Base-by-base conservation (phyloP, 2,797 vertebrate genomes). In the Alfaro cultratus region DNA sequence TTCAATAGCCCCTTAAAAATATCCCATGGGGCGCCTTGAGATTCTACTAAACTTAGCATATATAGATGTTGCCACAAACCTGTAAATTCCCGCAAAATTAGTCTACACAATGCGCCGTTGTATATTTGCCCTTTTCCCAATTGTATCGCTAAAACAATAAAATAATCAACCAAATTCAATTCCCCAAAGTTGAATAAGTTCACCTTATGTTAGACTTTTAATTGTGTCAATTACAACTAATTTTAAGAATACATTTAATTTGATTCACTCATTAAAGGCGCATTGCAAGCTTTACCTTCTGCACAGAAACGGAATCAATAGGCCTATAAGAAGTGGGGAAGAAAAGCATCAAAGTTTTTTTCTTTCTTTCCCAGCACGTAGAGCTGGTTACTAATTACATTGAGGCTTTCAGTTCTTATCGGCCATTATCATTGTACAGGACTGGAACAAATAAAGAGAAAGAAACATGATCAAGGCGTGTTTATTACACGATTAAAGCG, bases 331-430 rank as follows among this genome's bases (percentile, higher is more conserved):
- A 87, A 86, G 92, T 84, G 72, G 76, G 62, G 72, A 77, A 41
- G 51, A 2, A 26, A 34, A 62, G 29, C 90, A 93, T 95, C 92
- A 94, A 94, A 92, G 23, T 26, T 26, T 10, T 23, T 23, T 8
- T 93, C 90, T 92, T 91, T 83, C 88, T 23, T 12, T 23, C 1
- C 4, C 84, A 47, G 77, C 76, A 86, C 81, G 75, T 79, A 75
- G 78, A 53, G 60, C 81, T 92, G 90, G 93, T 95, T 94, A 94
- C 91, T 95, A 89, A 95, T 95, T 94, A 93, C 91, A 91, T 85
- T 76, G 87, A 76, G 87, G 81, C 86, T 85, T 91, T 93, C 76
- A 64, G 75, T 45, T 83, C 90, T 94, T 95, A 95, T 95, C 94
- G 29, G 83, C 41, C 84, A 71, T 89, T 88, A 91, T 94, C 94